Conservation (phyloP, 92 coral and sea anemone genomes). For the Parazoanthus darwini region DNA sequence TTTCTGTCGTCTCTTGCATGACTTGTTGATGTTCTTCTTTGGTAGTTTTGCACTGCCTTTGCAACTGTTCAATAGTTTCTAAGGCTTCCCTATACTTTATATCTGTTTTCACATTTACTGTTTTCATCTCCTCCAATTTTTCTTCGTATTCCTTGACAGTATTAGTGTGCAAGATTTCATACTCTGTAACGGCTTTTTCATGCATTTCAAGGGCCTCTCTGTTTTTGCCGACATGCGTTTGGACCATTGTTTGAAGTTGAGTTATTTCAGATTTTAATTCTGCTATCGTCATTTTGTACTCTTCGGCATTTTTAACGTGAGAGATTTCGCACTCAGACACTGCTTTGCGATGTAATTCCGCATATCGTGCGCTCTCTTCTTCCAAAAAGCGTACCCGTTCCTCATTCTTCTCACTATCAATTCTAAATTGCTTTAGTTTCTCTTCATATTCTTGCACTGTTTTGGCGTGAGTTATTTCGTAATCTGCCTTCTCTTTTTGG, state of each 20-base stretch:
- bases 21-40: not conserved
- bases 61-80: not conserved
- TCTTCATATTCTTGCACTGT: not conserved
- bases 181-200: not conserved
- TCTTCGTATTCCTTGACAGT: not conserved
- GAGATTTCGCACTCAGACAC: not conserved
- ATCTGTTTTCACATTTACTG: not conserved
- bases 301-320: not conserved
- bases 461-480: not conserved
- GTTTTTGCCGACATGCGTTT: not conserved
- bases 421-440: not conserved
- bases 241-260: not conserved
- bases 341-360: slow-evolving; percentile 3
- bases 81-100: not conserved
- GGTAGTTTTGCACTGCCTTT: not conserved
- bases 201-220: slow-evolving; percentile 2
- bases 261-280: not conserved
- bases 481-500: not conserved
- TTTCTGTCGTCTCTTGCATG: not conserved
- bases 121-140: not conserved
- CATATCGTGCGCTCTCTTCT: not conserved
- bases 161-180: not conserved
- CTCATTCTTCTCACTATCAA: not conserved
- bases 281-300: not conserved
- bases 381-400: not conserved